Base-by-base conservation (phyloP, 23 tunicate species). In the Trididemnum clinides region DNA sequence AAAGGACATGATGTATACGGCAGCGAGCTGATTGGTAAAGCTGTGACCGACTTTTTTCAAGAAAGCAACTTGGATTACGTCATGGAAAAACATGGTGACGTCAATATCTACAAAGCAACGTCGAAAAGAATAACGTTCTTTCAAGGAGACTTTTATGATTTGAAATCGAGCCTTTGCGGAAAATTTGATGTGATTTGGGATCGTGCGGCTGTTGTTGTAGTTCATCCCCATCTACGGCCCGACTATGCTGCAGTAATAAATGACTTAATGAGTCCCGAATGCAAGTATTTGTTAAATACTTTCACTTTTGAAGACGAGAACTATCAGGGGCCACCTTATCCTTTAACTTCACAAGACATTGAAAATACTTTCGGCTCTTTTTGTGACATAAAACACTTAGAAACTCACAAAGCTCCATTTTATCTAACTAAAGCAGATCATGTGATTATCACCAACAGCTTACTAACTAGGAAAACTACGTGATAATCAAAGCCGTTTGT, bases 1-100 rank as follows among this genome's bases (percentile, higher is more conserved):
- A 34, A 78, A 71, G 93, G 90, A 0, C 86, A 77, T 33, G 90
- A 92, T 2, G 93, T 92, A 0, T 77, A 82, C 66, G 93, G 98
- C 7, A 35, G 74, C 7, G 98, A 92, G 71, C 84, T 78, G 54
- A 28, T 80, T 0, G 87, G 81, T 23, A 28, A 22, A 2, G 89
- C 93, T 20, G 71, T 92, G 0, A 32, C 34, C 7, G 57, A 54
- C 20, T 88, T 82, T 57, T 88, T 88, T 15, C 10, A 10, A 7
- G 15, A 44, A 44, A 44, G 15, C 15, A 15, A 15, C 15, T 10
- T 44, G 12, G 54, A 44, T 7, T 44, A 15, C 54, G 15, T 15
- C 54, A 44, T 7, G 15, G 10, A 7, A 15, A 25, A 33, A 1
- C 3, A 7, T 25, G 49, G 32, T 2, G 6, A 26, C 34, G 38